A percentile compares a stretch with the other conserved stretches of the same genome.
phyloP scores from a whole-genome alignment of 1,140 invertebrate genomes.

The Hylaeus anthracinus region DNA sequence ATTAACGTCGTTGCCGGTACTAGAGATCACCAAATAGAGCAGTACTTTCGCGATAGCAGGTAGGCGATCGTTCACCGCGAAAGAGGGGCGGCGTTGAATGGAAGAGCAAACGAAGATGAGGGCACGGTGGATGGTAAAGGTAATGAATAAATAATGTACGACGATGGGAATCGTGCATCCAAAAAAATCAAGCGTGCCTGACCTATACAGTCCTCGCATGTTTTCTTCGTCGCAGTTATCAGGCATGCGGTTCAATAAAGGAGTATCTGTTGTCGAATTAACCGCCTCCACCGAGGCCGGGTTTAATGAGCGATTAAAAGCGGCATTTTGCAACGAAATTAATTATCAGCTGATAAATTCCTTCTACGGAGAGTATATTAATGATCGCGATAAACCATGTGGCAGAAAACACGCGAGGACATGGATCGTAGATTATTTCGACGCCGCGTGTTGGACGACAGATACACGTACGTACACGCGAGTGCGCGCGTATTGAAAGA shows the following conservation, averaged over 20 bases:
- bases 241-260: conserved; percentile 26
- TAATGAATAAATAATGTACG: too few relatives aligned
- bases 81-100: too few relatives aligned
- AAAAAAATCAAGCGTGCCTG: too few relatives aligned
- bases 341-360: conserved; percentile 72
- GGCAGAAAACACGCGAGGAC: conserved; percentile 63
- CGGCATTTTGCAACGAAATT: conserved; percentile 69
- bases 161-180: too few relatives aligned
- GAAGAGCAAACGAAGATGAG: too few relatives aligned
- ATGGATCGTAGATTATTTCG: conserved; percentile 66
- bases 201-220: not conserved
- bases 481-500: not conserved
- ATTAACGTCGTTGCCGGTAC: too few relatives aligned
- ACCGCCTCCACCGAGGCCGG: conserved; percentile 20
- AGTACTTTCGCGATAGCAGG: too few relatives aligned
- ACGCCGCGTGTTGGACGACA: not conserved
- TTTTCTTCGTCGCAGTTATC: conserved; percentile 44
- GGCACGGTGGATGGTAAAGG: too few relatives aligned
- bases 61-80: too few relatives aligned
- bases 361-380: conserved; percentile 57
- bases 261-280: conserved; percentile 55
- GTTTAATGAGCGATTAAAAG: conserved; percentile 65
- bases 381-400: conserved; percentile 65
- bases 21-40: too few relatives aligned
- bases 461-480: not conserved